Conservation (phyloP, 2,113 vertebrate genomes). For the Rafetus swinhoei region DNA sequence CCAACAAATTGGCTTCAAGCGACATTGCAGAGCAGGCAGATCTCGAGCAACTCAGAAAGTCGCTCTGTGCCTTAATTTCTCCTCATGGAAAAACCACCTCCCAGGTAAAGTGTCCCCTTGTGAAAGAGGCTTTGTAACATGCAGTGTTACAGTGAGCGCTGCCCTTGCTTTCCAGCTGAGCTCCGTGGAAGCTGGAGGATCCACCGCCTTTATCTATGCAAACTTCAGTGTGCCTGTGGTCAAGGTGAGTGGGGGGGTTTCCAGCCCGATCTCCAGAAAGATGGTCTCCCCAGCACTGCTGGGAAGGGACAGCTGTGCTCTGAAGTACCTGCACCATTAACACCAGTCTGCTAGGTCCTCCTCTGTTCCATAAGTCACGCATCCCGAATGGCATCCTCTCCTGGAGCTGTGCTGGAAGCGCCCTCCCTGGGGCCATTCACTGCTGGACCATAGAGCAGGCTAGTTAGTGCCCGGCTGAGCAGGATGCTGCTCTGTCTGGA, state of each 20-base stretch:
- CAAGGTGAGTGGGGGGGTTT: conserved; percentile 81
- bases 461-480: not conserved
- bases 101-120: too few relatives aligned
- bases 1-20: not conserved
- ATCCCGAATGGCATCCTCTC: not conserved
- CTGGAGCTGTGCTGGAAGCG: not conserved
- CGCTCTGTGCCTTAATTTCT: not conserved
- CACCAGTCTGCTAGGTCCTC: not conserved
- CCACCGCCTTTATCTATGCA: conserved; percentile 91
- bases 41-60: not conserved
- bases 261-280: fast-evolving
- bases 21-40: not conserved
- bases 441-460: not conserved
- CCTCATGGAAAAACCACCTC: not conserved
- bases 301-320: not conserved
- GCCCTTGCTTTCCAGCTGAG: conserved; percentile 83
- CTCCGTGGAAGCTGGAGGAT: conserved; percentile 89
- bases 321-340: fast-evolving
- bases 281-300: fast-evolving
- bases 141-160: fast-evolving
- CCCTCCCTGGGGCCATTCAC: not conserved
- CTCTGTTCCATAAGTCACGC: not conserved
- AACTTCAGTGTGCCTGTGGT: conserved; percentile 92
- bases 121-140: not conserved
- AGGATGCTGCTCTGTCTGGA: not conserved